Evolutionary conservation across 2,888 invertebrate species (phyloP).

Genomic region (Mongoloraphidia duomilia): DNA sequence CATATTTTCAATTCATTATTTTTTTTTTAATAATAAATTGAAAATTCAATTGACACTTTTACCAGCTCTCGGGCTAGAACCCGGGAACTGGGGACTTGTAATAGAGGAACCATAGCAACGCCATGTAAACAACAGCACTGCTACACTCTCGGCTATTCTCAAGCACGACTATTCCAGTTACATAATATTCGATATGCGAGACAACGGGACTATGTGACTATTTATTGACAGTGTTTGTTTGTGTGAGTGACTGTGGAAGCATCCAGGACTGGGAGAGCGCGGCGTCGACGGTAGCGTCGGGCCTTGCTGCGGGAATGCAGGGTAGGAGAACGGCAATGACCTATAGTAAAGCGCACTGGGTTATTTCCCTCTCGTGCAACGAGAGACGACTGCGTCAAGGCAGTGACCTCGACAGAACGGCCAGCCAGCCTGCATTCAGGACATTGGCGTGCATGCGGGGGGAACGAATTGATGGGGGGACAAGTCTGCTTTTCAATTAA

Average conservation of each 20-base stretch:
- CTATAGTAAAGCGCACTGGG: constrained; percentile 7
- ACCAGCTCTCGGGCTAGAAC: no score
- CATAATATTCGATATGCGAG: no score
- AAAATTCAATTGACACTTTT: no score
- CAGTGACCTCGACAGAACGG: constrained; percentile 10
- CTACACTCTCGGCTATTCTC: no score
- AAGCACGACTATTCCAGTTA: no score
- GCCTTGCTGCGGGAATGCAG: neutral
- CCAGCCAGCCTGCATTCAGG: neutral
- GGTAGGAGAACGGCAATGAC: constrained; percentile 5
- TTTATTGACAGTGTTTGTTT: no score
- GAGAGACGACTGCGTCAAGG: constrained; percentile 5
- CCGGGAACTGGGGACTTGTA: no score
- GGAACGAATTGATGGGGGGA: constrained; percentile 41
- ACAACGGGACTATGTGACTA: no score
- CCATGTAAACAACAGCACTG: no score
- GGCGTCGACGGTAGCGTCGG: constrained; percentile 2
- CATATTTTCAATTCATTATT: no score
- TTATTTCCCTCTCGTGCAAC: constrained; percentile 8
- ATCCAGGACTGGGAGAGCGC: neutral
- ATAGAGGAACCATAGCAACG: no score
- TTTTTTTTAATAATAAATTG: no score
- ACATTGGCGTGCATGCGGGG: constrained; percentile 27
- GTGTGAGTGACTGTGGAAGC: neutral
- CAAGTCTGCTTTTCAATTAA: constrained; percentile 20